Evolutionary conservation across 2,888 invertebrate species (phyloP).

Genomic region (Cerastoderma edule): DNA sequence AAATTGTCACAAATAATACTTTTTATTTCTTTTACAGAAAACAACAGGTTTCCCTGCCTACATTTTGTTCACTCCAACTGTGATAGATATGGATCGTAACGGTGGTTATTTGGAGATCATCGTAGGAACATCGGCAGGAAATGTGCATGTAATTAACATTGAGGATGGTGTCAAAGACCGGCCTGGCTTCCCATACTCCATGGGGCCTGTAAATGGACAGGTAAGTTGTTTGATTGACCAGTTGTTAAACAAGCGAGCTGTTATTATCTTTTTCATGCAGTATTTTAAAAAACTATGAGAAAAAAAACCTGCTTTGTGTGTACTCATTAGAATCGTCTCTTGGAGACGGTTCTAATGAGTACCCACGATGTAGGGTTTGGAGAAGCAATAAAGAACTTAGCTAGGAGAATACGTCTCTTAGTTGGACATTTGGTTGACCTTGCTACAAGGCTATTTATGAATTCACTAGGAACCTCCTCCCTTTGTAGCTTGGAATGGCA

Average conservation of each 20-base stretch:
- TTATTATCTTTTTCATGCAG: neutral
- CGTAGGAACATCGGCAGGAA: conserved; percentile 77
- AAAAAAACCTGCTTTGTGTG: too few species aligned
- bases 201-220: conserved; percentile 74
- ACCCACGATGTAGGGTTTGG: too few species aligned
- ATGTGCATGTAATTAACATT: conserved; percentile 70
- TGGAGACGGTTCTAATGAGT: too few species aligned
- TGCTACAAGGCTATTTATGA: too few species aligned
- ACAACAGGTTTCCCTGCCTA: conserved; percentile 76
- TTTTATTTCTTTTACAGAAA: conserved; percentile 56
- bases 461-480: too few species aligned
- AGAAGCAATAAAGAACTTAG: too few species aligned
- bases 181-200: conserved; percentile 74
- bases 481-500: too few species aligned
- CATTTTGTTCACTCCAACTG: conserved; percentile 78
- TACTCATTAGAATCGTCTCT: too few species aligned
- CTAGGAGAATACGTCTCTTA: too few species aligned
- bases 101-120: conserved; percentile 75
- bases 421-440: too few species aligned
- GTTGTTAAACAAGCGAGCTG: neutral
- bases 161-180: conserved; percentile 61
- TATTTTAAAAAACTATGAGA: neutral
- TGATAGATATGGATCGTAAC: conserved; percentile 77
- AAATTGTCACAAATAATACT: neutral
- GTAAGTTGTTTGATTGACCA: conserved; percentile 61